Conservation (phyloP, 2,888 invertebrate species). For the Archips xylosteana region DNA sequence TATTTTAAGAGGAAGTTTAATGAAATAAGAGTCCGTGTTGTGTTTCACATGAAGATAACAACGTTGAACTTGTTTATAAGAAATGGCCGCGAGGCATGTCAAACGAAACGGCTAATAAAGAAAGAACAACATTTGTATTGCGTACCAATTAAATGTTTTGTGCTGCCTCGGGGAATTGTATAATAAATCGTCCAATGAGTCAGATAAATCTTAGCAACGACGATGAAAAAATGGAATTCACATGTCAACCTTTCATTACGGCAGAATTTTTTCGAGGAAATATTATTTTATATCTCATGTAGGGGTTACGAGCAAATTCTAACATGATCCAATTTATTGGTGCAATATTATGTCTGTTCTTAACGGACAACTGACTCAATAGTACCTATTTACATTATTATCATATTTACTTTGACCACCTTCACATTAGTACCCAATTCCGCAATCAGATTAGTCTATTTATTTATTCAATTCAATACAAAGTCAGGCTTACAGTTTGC, state of each 20-base stretch:
- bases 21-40: not conserved
- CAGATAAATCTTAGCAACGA: not conserved
- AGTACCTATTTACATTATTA: too few species aligned
- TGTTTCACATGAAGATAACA: not conserved
- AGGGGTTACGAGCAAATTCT: too few species aligned
- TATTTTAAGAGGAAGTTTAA: constrained; percentile 7
- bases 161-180: not conserved
- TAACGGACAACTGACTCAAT: too few species aligned
- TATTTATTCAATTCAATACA: too few species aligned
- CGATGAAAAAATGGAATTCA: not conserved
- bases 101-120: not conserved
- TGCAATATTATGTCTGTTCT: too few species aligned
- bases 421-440: too few species aligned
- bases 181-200: not conserved
- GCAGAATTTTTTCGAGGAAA: not conserved
- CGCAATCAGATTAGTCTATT: too few species aligned
- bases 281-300: not conserved
- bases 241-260: not conserved
- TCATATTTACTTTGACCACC: too few species aligned
- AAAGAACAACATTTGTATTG: constrained; percentile 5
- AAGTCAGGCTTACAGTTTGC: too few species aligned
- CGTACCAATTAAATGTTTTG: constrained; percentile 4
- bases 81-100: not conserved
- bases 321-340: too few species aligned
- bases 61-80: not conserved